These are phyloP conservation scores for Agrilus planipennis DNA, from an alignment of 1,140 invertebrate genomes.

Conservation along the genomic window DNA sequence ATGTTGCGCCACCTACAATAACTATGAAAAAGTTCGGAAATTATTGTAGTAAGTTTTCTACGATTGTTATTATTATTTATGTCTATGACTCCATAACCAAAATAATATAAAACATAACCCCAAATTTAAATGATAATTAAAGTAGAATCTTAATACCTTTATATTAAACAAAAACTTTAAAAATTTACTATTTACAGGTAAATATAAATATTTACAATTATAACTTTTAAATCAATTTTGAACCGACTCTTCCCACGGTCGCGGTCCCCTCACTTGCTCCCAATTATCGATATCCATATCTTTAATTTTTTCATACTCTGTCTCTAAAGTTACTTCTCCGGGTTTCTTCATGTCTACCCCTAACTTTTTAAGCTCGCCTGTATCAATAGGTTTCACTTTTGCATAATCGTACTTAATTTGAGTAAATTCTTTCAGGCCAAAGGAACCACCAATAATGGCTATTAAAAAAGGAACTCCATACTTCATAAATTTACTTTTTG, in stretches of 20 bases:
- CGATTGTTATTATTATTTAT: no score
- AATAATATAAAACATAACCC: no score
- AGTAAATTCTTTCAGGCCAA: constrained; percentile 57
- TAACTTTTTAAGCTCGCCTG: constrained; percentile 47
- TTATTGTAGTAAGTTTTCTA: no score
- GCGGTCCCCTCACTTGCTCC: constrained; percentile 64
- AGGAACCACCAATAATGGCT: constrained; percentile 54
- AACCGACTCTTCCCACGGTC: constrained; percentile 78
- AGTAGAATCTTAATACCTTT: no score
- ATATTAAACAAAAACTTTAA: no score
- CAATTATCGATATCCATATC: constrained; percentile 63
- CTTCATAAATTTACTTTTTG: constrained; percentile 33
- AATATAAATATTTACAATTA: no score
- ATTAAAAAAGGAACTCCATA: constrained; percentile 55
- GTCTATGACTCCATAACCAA: no score
- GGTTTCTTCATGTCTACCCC: constrained; percentile 53
- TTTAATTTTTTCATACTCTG: constrained; percentile 58
- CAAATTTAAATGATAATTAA: no score
- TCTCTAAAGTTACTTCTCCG: constrained; percentile 55
- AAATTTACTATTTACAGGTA: no score
- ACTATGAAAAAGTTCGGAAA: no score
- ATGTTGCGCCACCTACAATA: no score
- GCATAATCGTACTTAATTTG: constrained; percentile 45
- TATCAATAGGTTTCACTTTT: constrained; percentile 11
- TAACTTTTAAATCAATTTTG: no score